Evolutionary conservation across 1,140 invertebrate genomes (phyloP).

Genomic region (Pachypeltis micranthus): DNA sequence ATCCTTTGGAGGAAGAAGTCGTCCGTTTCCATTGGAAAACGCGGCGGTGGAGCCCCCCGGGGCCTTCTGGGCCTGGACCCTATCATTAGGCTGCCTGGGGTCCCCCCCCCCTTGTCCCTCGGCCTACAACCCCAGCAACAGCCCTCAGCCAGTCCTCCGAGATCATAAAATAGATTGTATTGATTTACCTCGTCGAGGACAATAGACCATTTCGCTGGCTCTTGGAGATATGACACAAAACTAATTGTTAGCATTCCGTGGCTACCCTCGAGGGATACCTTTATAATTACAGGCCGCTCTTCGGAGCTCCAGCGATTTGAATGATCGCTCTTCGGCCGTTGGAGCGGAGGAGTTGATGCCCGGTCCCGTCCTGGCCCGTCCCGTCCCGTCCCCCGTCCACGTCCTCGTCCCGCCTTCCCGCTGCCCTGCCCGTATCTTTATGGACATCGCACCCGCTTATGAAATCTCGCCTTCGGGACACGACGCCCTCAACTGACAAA

Average conservation of each 20-base stretch:
- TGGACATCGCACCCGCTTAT: slow-evolving; percentile 9
- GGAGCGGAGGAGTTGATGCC: too few species aligned
- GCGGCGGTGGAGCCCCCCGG: background rate
- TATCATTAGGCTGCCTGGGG: slow-evolving; percentile 10
- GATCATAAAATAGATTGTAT: slow-evolving; percentile 17
- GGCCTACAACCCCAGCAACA: slow-evolving; percentile 11
- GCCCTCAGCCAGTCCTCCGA: too few species aligned
- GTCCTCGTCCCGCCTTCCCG: background rate
- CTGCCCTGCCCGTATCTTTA: slow-evolving; percentile 1
- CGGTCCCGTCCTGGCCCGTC: too few species aligned
- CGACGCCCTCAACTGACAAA: background rate
- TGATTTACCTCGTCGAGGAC: slow-evolving; percentile 15
- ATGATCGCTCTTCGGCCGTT: slow-evolving; percentile 10
- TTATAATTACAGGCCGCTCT: slow-evolving; percentile 15
- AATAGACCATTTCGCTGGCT: slow-evolving; percentile 13
- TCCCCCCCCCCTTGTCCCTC: background rate
- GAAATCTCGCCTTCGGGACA: background rate
- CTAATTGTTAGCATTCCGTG: slow-evolving; percentile 17
- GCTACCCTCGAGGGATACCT: slow-evolving; percentile 6
- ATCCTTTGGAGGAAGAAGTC: too few species aligned
- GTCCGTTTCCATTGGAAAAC: too few species aligned
- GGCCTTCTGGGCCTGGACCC: slow-evolving; percentile 9
- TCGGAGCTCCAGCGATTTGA: background rate
- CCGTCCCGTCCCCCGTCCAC: too few species aligned
- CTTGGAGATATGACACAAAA: slow-evolving; percentile 14